phyloP scores from a whole-genome alignment of 2,113 vertebrate species.

The Abramis brama region DNA sequence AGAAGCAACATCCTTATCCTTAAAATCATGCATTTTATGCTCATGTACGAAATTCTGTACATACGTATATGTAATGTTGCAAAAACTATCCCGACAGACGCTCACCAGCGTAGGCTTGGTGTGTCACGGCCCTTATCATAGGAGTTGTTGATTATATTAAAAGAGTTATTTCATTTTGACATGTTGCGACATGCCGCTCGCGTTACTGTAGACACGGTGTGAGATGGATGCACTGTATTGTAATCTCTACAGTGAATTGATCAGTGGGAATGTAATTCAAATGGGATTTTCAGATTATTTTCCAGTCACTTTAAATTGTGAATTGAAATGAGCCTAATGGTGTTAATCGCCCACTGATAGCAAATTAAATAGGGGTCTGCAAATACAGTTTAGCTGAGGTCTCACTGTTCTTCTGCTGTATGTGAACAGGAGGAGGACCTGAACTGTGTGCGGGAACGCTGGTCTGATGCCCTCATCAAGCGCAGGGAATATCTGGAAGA shows the following conservation, averaged over 20 bases:
- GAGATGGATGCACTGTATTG: background rate
- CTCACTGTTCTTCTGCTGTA: slow-evolving; percentile 52
- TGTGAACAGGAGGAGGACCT: slow-evolving; percentile 91
- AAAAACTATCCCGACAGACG: no score
- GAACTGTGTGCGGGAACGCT: slow-evolving; percentile 90
- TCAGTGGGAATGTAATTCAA: background rate
- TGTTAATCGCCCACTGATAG: background rate
- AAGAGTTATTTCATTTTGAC: background rate
- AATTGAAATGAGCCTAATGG: background rate
- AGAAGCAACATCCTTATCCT: no score
- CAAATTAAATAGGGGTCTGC: background rate
- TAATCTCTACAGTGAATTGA: background rate
- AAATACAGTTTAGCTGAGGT: slow-evolving; percentile 24
- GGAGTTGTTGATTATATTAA: no score
- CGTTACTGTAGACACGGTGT: background rate
- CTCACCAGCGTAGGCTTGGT: no score
- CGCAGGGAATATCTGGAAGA: slow-evolving; percentile 94
- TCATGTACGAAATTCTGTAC: no score
- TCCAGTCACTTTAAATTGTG: background rate
- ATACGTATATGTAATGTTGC: no score
- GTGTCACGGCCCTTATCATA: no score
- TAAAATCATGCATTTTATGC: no score
- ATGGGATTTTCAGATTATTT: background rate
- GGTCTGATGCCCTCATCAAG: slow-evolving; percentile 96
- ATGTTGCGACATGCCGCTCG: background rate